Evolutionary conservation across 2,797 vertebrate species (phyloP).

Genomic region (Halcyon leucocephala): DNA sequence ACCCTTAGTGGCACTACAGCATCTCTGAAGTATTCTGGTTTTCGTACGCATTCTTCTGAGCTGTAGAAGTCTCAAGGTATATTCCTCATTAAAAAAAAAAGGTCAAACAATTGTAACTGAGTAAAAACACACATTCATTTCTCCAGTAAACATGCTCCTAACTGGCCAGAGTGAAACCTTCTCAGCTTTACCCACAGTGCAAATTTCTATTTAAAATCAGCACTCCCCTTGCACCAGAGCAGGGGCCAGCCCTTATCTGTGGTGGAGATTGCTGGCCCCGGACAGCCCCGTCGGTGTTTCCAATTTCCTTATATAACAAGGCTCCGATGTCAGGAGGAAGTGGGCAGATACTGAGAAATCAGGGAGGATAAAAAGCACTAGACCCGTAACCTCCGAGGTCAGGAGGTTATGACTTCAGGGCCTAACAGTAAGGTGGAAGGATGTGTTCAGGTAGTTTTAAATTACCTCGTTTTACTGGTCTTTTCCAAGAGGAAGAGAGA

Average conservation of each 20-base stretch:
- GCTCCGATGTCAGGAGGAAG: slow-evolving; percentile 80
- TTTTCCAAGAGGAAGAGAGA: slow-evolving; percentile 73
- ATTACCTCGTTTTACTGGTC: slow-evolving; percentile 67
- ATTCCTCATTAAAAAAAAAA: not conserved
- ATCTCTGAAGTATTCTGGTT: not conserved
- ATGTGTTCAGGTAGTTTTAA: slow-evolving; percentile 83
- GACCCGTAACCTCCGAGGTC: slow-evolving; percentile 81
- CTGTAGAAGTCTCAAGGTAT: not conserved
- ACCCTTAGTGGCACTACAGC: not conserved
- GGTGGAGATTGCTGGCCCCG: slow-evolving; percentile 58
- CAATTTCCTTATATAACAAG: slow-evolving; percentile 87
- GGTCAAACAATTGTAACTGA: rapidly evolving
- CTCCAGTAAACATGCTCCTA: not conserved
- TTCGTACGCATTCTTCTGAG: not conserved
- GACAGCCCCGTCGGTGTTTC: slow-evolving; percentile 75
- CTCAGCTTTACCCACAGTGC: not conserved
- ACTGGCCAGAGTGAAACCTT: not conserved
- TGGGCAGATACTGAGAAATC: slow-evolving; percentile 78
- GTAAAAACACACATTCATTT: not conserved
- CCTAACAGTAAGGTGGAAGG: slow-evolving; percentile 77
- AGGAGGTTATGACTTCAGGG: slow-evolving; percentile 77
- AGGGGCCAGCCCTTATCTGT: slow-evolving; percentile 73
- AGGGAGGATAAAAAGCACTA: slow-evolving; percentile 79
- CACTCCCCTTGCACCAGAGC: slow-evolving; percentile 46
- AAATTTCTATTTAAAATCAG: slow-evolving; percentile 72